phyloP scores from a whole-genome alignment of 2,797 vertebrate genomes.

The Nannoperca australis region DNA sequence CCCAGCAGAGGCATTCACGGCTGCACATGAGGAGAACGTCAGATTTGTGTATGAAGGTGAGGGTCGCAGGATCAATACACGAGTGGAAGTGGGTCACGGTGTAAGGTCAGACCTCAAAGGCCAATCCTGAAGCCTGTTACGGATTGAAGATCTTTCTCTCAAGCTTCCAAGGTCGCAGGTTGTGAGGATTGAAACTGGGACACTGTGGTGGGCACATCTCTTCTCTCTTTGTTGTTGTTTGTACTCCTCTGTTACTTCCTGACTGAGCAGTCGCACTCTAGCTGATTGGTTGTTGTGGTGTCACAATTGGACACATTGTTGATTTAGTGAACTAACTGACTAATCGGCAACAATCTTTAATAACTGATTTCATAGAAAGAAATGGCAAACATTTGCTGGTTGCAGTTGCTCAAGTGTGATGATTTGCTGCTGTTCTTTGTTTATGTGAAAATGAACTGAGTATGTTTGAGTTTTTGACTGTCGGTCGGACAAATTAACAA shows the following conservation, averaged over 20 bases:
- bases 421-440: slow-evolving; percentile 1
- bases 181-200: not conserved
- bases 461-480: not conserved
- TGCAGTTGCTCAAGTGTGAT: not conserved
- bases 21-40: slow-evolving; percentile 96
- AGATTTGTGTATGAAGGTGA: slow-evolving; percentile 95
- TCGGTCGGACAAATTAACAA: not conserved
- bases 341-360: not conserved
- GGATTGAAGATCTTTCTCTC: not conserved
- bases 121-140: not conserved
- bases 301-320: not conserved
- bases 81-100: not conserved
- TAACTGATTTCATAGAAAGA: not conserved
- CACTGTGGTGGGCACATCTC: not conserved
- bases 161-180: not conserved
- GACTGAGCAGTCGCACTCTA: not conserved
- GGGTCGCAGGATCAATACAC: slow-evolving; percentile 15
- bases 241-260: not conserved
- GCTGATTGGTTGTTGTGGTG: not conserved
- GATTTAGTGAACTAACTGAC: not conserved
- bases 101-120: not conserved
- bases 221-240: not conserved
- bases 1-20: slow-evolving; percentile 89
- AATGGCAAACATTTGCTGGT: too few relatives aligned
- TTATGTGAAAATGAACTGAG: not conserved